Evolutionary conservation across 2,113 vertebrate species (phyloP), one percentile per base, ranked within the genome.

Genomic region (Planiliza haematocheilus): DNA sequence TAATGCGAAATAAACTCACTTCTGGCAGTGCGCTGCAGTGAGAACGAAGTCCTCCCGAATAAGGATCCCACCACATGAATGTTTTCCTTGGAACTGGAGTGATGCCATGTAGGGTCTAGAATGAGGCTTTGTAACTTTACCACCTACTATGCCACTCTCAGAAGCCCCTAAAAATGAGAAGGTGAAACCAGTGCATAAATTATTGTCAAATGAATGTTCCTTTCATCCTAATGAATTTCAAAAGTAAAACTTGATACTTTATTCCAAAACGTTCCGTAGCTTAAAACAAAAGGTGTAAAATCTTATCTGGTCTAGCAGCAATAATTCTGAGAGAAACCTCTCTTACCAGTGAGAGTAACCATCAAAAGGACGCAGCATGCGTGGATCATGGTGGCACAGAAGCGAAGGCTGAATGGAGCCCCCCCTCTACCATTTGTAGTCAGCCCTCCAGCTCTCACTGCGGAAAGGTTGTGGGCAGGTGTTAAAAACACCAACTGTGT

Each of bases 61-160:
- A 1, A 94, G 91, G 9, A 91, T 70, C 10, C 93, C 92, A 4
- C 93, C 92, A 77, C 93, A 94, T 11, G 0, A 1, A n/a, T n/a
- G 90, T 0, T 2, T 0, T 14, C 1, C 10, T 0, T 4, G 0
- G 10, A 16, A 0, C 55, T 93, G 91, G 8, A 94, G 66, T 2
- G 93, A 97, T 1, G 82, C 95, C 77, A 97, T 91, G 90, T 95
- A 96, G 53, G 94, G 95, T 73, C 89, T 80, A 38, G 95, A 95
- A 37, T 96, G 95, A 4, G 94, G 91, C 1, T n/a, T n/a, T n/a
- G n/a, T n/a, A n/a, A n/a, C 88, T 0, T 36, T 88, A 0, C 96
- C 96, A 9, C 94, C 94, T 0, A 96, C 83, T 69, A 97, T 94
- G 45, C 6, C 49, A 41, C 82, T 88, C 0, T 84, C 86, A 66